A percentile compares a stretch with the other conserved stretches of the same genome.
Conservation (phyloP, 2,797 vertebrate genomes). For the Calcarius lapponicus region DNA sequence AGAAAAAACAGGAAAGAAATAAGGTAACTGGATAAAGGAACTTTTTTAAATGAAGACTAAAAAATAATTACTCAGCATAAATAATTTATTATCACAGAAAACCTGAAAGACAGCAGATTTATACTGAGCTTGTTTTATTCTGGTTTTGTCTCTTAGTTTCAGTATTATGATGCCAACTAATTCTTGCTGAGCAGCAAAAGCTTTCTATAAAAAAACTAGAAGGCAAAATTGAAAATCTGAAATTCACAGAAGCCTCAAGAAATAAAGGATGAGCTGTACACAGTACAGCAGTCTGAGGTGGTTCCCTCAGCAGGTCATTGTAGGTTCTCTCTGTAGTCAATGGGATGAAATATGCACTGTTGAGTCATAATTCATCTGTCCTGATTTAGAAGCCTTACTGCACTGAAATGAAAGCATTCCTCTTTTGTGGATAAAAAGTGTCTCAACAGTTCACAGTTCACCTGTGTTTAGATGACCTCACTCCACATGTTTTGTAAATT, state of each 20-base stretch:
- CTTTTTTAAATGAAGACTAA: neutral
- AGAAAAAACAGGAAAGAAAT: neutral
- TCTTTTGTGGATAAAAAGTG: neutral
- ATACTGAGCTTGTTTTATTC: neutral
- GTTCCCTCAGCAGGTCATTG: neutral
- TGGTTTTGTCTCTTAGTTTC: neutral
- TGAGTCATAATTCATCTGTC: neutral
- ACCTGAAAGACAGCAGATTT: neutral
- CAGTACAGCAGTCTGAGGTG: neutral
- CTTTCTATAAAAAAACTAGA: neutral
- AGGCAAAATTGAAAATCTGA: neutral
- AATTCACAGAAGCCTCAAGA: neutral
- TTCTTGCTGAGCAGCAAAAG: neutral
- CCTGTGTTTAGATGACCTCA: neutral
- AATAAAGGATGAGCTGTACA: neutral
- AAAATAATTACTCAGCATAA: neutral
- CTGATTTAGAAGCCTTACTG: neutral
- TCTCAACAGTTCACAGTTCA: neutral
- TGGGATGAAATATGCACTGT: neutral
- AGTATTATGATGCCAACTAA: neutral
- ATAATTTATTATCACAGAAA: neutral
- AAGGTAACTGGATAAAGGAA: neutral
- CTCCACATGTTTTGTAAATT: neutral
- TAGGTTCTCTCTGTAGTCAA: neutral
- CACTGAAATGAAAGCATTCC: neutral